These are phyloP conservation scores for Danio jaintianensis DNA, from an alignment of 2,797 vertebrate species.

Conservation along the genomic window DNA sequence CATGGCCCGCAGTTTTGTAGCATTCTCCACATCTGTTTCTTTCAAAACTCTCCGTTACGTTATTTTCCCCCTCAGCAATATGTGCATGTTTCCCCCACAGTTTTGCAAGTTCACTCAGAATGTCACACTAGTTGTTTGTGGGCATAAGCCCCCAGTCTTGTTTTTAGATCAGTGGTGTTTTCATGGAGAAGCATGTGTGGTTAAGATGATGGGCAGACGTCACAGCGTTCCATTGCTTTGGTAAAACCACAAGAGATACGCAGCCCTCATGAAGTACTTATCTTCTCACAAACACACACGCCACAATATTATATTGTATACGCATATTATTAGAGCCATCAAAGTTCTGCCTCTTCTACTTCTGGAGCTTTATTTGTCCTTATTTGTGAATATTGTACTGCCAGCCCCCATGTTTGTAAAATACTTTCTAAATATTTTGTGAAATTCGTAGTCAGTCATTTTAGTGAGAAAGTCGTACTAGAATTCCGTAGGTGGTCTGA, in stretches of 20 bases:
- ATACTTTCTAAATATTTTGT: background rate
- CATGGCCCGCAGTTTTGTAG: background rate
- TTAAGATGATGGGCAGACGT: background rate
- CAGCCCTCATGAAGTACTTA: slow-evolving; percentile 8
- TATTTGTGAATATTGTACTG: background rate
- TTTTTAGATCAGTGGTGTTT: background rate
- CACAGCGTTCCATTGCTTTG: slow-evolving; percentile 12
- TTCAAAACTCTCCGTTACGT: slow-evolving; percentile 4
- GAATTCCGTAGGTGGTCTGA: background rate
- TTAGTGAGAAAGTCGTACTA: background rate
- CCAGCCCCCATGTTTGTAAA: background rate
- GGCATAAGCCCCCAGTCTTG: background rate
- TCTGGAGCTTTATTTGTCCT: background rate
- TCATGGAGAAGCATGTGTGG: background rate
- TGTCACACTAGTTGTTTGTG: slow-evolving; percentile 11
- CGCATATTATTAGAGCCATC: background rate
- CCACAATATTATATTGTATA: too few species aligned
- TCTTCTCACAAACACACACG: slow-evolving; percentile 19
- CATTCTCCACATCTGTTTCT: background rate
- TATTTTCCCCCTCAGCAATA: background rate
- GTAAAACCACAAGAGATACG: slow-evolving; percentile 26
- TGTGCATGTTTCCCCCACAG: background rate
- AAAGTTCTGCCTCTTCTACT: background rate
- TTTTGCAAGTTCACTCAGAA: slow-evolving; percentile 36
- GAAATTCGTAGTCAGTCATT: background rate